These are phyloP conservation scores for Vollenhovia emeryi DNA, from an alignment of 1,140 invertebrate genomes.

Conservation along the genomic window DNA sequence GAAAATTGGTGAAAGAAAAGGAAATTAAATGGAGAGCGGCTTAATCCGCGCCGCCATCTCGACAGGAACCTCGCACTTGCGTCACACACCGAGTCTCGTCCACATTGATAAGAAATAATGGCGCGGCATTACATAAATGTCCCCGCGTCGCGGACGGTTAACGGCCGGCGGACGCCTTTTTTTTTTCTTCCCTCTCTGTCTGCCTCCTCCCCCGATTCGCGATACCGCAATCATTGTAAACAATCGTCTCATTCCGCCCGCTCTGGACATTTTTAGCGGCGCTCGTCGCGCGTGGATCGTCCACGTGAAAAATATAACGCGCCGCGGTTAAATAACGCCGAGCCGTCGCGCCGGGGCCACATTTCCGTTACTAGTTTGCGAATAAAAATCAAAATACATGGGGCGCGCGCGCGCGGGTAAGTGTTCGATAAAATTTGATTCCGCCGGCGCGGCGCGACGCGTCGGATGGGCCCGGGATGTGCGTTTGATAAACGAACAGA, in stretches of 20 bases:
- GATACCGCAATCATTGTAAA: constrained; percentile 37
- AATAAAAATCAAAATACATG: constrained; percentile 58
- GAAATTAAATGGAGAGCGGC: background rate
- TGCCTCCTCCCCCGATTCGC: background rate
- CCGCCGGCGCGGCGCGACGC: too few species aligned
- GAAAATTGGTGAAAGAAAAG: constrained; percentile 9
- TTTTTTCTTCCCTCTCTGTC: background rate
- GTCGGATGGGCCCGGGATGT: constrained; percentile 8
- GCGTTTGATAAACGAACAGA: constrained; percentile 42
- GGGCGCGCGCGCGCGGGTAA: constrained; percentile 19
- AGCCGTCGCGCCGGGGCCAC: background rate
- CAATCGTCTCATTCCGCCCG: constrained; percentile 30
- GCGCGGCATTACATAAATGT: background rate
- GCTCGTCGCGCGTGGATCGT: constrained; percentile 5
- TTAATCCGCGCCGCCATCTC: constrained; percentile 14
- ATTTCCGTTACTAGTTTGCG: constrained; percentile 11
- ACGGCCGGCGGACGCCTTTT: background rate
- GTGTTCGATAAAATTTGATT: constrained; percentile 53
- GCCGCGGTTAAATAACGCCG: constrained; percentile 39
- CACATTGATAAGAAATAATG: constrained; percentile 36
- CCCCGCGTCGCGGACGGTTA: background rate
- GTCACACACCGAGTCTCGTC: constrained; percentile 22
- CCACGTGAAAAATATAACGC: constrained; percentile 41
- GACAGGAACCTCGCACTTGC: constrained; percentile 37
- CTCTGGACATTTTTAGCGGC: constrained; percentile 17